Conservation (phyloP, 1,140 invertebrate genomes). For the Sycobia sp. region DNA sequence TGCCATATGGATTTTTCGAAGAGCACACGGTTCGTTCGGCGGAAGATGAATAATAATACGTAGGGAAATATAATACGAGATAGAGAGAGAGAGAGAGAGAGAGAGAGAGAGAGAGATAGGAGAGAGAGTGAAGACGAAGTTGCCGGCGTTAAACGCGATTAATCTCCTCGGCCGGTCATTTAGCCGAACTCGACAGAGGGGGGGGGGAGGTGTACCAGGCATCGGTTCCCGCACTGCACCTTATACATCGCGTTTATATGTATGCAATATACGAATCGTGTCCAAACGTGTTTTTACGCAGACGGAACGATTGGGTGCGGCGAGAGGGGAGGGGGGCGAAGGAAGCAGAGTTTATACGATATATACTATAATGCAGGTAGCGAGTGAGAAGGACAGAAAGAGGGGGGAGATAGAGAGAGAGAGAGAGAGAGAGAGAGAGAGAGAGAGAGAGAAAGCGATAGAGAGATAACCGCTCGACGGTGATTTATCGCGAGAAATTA, state of each 20-base stretch:
- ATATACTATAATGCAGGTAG: no score
- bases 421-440: background rate
- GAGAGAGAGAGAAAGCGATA: constrained; percentile 15
- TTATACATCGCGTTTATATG: no score
- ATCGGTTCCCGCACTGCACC: no score
- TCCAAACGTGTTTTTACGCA: constrained; percentile 57
- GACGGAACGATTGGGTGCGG: no score
- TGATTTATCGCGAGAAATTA: constrained; percentile 61
- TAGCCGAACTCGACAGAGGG: constrained; percentile 23
- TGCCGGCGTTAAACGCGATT: constrained; percentile 23
- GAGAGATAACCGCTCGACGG: constrained; percentile 52
- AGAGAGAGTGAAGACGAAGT: no score
- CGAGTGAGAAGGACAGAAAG: no score
- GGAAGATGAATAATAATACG: constrained; percentile 17
- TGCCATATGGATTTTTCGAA: constrained; percentile 9
- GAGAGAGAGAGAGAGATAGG: no score
- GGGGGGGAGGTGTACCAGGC: constrained; percentile 34
- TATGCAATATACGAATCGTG: no score
- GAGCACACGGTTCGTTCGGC: background rate
- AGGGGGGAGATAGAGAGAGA: no score
- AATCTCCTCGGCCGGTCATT: constrained; percentile 21
- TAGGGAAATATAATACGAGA: background rate
- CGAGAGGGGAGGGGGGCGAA: no score
- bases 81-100: background rate
- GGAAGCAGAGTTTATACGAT: no score